Conservation (phyloP, 1,140 invertebrate genomes). For the Arctopsyche grandis region DNA sequence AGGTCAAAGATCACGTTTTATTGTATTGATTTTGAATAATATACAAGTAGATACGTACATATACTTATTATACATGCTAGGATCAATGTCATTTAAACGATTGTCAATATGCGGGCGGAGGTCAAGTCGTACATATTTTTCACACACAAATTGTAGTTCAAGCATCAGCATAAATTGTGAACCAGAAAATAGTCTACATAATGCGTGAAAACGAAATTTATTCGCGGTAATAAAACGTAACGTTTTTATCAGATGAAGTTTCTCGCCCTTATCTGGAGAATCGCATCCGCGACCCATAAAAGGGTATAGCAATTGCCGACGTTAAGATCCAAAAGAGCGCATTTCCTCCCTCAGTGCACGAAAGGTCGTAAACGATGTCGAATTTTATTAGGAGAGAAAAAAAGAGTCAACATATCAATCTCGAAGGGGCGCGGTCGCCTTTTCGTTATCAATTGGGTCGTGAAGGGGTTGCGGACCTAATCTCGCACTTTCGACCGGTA, state of each 20-base stretch:
- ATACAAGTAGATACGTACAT: too few relatives aligned
- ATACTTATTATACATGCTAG: too few relatives aligned
- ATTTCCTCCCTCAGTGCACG: neutral
- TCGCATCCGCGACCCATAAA: neutral
- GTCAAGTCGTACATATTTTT: too few relatives aligned
- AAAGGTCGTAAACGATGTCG: neutral
- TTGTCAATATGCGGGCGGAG: too few relatives aligned
- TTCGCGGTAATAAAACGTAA: constrained; percentile 18
- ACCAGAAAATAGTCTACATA: too few relatives aligned
- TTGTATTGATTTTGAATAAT: too few relatives aligned
- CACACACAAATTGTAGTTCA: too few relatives aligned
- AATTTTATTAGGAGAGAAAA: neutral
- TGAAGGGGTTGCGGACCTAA: neutral
- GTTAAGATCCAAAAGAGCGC: neutral
- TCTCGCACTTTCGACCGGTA: neutral
- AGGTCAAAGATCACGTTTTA: too few relatives aligned
- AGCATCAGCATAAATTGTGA: too few relatives aligned
- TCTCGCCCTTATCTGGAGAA: neutral
- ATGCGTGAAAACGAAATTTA: neutral
- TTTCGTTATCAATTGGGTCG: neutral
- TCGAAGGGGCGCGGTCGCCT: neutral
- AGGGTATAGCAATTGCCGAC: neutral
- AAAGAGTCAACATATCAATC: neutral
- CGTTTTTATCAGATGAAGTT: neutral
- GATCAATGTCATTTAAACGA: too few relatives aligned